Evolutionary conservation across 2,888 invertebrate species (phyloP).

Genomic region (Papilio elwesi): DNA sequence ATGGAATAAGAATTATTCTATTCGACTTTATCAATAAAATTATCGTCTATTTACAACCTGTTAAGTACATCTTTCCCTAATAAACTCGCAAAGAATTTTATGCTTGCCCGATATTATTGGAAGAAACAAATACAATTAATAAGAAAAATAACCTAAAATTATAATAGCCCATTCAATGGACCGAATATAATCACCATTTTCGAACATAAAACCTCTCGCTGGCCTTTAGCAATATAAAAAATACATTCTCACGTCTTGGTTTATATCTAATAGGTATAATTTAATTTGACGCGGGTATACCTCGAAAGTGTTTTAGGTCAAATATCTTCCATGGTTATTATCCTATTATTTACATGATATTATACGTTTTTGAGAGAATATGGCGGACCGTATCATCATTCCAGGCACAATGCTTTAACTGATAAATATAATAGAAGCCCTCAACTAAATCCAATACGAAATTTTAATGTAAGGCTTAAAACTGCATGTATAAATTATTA

Average conservation of each 20-base stretch:
- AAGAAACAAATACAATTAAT: neutral
- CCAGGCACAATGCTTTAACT: too few species aligned
- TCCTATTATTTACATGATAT: slow-evolving; percentile 27
- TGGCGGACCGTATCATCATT: neutral
- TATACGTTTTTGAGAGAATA: slow-evolving; percentile 16
- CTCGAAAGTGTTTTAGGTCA: slow-evolving; percentile 56
- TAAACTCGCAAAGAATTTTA: too few species aligned
- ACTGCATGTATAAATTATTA: too few species aligned
- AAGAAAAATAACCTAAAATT: slow-evolving; percentile 20
- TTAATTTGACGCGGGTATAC: slow-evolving; percentile 70
- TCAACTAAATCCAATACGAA: too few species aligned
- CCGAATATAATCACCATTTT: slow-evolving; percentile 42
- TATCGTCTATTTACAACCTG: too few species aligned
- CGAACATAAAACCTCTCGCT: slow-evolving; percentile 49
- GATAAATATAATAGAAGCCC: too few species aligned
- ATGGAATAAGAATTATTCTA: too few species aligned
- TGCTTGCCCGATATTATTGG: neutral
- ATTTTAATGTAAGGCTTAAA: too few species aligned
- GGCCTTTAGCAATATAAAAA: slow-evolving; percentile 50
- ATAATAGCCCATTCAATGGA: slow-evolving; percentile 12
- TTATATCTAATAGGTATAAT: slow-evolving; percentile 68
- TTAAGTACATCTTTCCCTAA: too few species aligned
- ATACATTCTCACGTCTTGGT: slow-evolving; percentile 69
- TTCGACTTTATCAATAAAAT: too few species aligned
- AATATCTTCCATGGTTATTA: slow-evolving; percentile 53